Conservation (phyloP, 2,888 invertebrate genomes). For the Neoscelio sp. region DNA sequence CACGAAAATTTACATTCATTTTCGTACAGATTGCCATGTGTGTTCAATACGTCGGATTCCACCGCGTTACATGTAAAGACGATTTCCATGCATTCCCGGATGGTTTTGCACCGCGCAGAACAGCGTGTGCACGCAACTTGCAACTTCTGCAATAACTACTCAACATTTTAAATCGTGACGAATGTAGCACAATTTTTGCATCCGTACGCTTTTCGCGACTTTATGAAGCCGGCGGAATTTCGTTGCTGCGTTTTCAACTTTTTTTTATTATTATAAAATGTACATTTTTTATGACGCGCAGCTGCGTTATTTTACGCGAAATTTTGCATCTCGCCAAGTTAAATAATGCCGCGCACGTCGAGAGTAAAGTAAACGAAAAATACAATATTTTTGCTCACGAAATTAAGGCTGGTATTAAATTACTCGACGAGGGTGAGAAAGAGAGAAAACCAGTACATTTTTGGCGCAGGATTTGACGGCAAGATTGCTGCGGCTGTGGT, state of each 20-base stretch:
- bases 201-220: slow-evolving; percentile 18
- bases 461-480: slow-evolving; percentile 3
- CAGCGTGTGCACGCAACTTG: slow-evolving; percentile 17
- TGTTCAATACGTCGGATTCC: slow-evolving; percentile 6
- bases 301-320: slow-evolving; percentile 41
- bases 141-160: slow-evolving; percentile 43
- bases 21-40: not conserved
- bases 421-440: slow-evolving; percentile 19
- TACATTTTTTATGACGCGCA: slow-evolving; percentile 45
- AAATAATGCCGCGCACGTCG: slow-evolving; percentile 37
- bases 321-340: slow-evolving; percentile 38
- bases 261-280: slow-evolving; percentile 56
- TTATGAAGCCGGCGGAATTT: slow-evolving; percentile 30
- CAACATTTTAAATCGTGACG: slow-evolving; percentile 50
- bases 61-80: not conserved
- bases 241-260: slow-evolving; percentile 31
- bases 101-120: not conserved
- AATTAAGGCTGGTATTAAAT: slow-evolving; percentile 46
- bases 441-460: slow-evolving; percentile 13
- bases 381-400: slow-evolving; percentile 33
- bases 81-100: slow-evolving; percentile 4
- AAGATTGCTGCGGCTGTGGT: slow-evolving; percentile 23
- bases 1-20: slow-evolving; percentile 4
- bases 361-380: slow-evolving; percentile 42
- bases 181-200: slow-evolving; percentile 43